Percentiles rank a stretch among this genome's conserved stretches.
phyloP scores from a whole-genome alignment of 2,888 invertebrate genomes.

The Eubasilissa splendida region DNA sequence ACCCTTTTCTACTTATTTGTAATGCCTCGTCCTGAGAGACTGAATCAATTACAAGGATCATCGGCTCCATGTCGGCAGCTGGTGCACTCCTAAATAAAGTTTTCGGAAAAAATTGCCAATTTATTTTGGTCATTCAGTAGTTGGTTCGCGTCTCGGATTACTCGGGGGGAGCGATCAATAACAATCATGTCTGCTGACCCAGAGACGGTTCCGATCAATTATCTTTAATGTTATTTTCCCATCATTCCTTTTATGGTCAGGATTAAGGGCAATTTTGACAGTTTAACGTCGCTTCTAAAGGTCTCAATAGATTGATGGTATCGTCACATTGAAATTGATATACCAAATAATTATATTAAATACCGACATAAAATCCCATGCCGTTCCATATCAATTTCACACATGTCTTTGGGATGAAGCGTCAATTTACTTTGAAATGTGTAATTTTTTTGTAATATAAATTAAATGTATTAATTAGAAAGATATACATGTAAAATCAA shows the following conservation, averaged over 20 bases:
- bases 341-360: not conserved
- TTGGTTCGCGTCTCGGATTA: not conserved
- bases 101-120: not conserved
- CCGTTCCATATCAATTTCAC: too few species aligned
- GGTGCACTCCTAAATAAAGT: slow-evolving; percentile 51
- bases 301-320: not conserved
- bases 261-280: slow-evolving; percentile 4
- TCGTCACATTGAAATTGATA: not conserved
- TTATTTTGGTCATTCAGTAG: not conserved
- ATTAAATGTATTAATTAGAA: too few species aligned
- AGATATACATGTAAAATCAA: too few species aligned
- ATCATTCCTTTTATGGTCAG: not conserved
- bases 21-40: slow-evolving; percentile 19
- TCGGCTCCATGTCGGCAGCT: slow-evolving; percentile 53
- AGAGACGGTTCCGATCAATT: not conserved
- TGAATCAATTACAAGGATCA: slow-evolving; percentile 54
- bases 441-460: too few species aligned
- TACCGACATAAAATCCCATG: too few species aligned
- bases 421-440: too few species aligned
- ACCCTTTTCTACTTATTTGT: slow-evolving; percentile 37
- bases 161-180: not conserved
- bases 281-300: not conserved
- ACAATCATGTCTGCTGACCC: not conserved
- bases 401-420: too few species aligned
- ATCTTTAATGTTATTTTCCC: not conserved